Percentiles rank a stretch among this genome's conserved stretches.
These are phyloP conservation scores for Perizoma affinitatum DNA, from an alignment of 2,888 invertebrate genomes.

Conservation along the genomic window DNA sequence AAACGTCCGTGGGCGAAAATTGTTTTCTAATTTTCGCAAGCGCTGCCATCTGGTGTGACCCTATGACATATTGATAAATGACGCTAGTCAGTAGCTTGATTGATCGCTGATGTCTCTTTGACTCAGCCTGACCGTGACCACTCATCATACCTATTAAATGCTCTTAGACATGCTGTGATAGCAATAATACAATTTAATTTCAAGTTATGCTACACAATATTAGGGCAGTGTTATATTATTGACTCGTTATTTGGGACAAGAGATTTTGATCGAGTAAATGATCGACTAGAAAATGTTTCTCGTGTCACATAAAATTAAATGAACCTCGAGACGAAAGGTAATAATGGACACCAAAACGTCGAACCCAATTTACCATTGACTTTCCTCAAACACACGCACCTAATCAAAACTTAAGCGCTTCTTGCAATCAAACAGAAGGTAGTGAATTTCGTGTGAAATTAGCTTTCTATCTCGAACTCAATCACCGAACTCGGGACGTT, in stretches of 20 bases:
- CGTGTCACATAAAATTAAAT: neutral
- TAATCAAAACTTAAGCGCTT: conserved; percentile 44
- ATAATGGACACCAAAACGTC: conserved; percentile 23
- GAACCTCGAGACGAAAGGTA: conserved; percentile 17
- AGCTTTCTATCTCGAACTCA: conserved; percentile 44
- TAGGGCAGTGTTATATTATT: too few species aligned
- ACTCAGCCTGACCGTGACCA: conserved; percentile 48
- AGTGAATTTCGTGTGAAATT: conserved; percentile 44
- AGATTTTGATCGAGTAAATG: too few species aligned
- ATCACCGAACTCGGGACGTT: conserved; percentile 44
- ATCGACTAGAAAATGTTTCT: too few species aligned
- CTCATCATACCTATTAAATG: conserved; percentile 25
- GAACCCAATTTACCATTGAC: conserved; percentile 34
- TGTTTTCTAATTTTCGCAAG: conserved; percentile 75
- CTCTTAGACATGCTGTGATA: conserved; percentile 46
- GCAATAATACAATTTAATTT: neutral
- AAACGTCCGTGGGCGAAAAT: conserved; percentile 56
- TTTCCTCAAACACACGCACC: conserved; percentile 41
- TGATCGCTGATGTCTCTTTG: conserved; percentile 73
- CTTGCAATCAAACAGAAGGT: conserved; percentile 43
- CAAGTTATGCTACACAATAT: neutral
- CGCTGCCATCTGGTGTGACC: conserved; percentile 76
- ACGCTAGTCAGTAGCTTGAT: conserved; percentile 73
- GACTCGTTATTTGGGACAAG: too few species aligned
- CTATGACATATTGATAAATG: conserved; percentile 80